phyloP scores from a whole-genome alignment of 1,140 invertebrate species.

The Gonatopus flavifemur region DNA sequence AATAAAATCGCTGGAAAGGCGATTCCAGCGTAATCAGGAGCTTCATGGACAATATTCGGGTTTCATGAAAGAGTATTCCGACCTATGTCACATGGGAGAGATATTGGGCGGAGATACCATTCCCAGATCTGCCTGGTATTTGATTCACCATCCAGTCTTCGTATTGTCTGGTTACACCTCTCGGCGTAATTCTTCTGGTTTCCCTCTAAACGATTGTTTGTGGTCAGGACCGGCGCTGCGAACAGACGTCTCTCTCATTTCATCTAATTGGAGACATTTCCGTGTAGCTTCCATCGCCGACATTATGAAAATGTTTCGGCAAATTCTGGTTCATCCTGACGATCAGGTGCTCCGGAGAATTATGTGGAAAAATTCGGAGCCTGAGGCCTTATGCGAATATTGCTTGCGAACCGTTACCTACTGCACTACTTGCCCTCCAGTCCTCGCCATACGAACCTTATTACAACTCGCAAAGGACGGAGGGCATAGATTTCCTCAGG shows the following conservation, averaged over 20 bases:
- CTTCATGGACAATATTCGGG: constrained; percentile 19
- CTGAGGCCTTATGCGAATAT: background rate
- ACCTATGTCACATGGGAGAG: constrained; percentile 26
- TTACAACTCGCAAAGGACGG: background rate
- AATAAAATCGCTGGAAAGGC: constrained; percentile 9
- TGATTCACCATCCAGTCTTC: constrained; percentile 28
- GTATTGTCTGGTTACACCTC: constrained; percentile 11
- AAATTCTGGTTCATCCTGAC: constrained; percentile 11
- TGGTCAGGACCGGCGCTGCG: constrained; percentile 11
- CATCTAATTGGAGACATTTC: constrained; percentile 30
- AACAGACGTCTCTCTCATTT: constrained; percentile 6
- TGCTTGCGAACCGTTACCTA: constrained; percentile 2
- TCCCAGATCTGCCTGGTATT: constrained; percentile 1
- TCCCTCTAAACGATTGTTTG: constrained; percentile 15
- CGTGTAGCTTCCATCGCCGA: constrained; percentile 35
- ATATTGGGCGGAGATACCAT: background rate
- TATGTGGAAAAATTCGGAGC: background rate
- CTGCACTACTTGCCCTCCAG: constrained; percentile 2
- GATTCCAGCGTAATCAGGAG: constrained; percentile 14
- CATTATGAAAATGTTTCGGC: constrained; percentile 23
- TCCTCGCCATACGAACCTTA: background rate
- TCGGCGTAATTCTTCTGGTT: background rate
- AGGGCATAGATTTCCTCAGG: background rate
- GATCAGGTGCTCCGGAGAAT: constrained; percentile 9
- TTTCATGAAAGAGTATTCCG: constrained; percentile 31